Evolutionary conservation across 2,888 invertebrate genomes (phyloP).

Genomic region (Papilio demoleus): DNA sequence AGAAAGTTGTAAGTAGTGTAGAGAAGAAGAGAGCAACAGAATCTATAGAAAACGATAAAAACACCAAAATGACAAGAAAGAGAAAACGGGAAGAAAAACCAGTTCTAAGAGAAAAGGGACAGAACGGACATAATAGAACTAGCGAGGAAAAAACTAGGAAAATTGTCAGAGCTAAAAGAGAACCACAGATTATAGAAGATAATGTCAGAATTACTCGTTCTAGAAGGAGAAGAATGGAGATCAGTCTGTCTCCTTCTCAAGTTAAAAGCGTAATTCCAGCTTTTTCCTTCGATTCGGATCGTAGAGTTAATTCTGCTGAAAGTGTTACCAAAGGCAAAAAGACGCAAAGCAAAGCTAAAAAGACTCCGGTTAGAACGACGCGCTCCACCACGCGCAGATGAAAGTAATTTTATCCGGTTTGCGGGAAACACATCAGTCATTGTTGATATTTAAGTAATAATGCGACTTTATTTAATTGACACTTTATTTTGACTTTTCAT

Average conservation of each 20-base stretch:
- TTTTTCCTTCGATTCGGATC: constrained; percentile 71
- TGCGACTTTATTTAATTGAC: not conserved
- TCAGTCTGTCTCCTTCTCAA: constrained; percentile 71
- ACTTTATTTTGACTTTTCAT: not conserved
- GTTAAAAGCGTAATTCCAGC: constrained; percentile 61
- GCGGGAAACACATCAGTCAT: constrained; percentile 28
- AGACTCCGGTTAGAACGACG: constrained; percentile 57
- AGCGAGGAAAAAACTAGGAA: constrained; percentile 59
- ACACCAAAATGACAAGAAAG: constrained; percentile 65
- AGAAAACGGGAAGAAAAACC: constrained; percentile 71
- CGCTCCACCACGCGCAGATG: constrained; percentile 67
- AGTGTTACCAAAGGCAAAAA: constrained; percentile 54
- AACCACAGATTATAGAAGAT: constrained; percentile 51
- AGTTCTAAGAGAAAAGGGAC: constrained; percentile 74
- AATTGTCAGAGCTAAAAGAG: constrained; percentile 57
- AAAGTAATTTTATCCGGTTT: constrained; percentile 48
- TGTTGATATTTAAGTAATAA: not conserved
- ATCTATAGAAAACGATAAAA: constrained; percentile 76
- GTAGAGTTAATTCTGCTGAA: constrained; percentile 63
- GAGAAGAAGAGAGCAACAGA: constrained; percentile 66
- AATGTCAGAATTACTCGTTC: constrained; percentile 72
- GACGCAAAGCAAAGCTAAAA: constrained; percentile 58
- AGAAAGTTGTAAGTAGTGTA: constrained; percentile 47
- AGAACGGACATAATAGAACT: constrained; percentile 62
- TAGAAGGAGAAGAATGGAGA: constrained; percentile 63